Percentiles rank a stretch among this genome's conserved stretches.
phyloP scores from a whole-genome alignment of 2,888 invertebrate genomes.

The Cantharis lateralis region DNA sequence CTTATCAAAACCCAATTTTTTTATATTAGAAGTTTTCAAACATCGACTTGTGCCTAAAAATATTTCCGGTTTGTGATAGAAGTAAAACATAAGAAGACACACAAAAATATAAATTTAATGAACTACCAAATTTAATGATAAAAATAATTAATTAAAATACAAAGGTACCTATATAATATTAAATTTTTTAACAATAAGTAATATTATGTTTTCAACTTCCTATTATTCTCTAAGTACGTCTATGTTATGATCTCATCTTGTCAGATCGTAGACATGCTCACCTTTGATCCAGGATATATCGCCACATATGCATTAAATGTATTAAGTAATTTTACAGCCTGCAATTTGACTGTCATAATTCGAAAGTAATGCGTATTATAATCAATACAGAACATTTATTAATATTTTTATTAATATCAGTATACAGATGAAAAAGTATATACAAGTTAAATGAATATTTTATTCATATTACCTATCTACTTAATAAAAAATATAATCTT shows the following conservation, averaged over 20 bases:
- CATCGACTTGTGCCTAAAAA: neutral
- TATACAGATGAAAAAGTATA: neutral
- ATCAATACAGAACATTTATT: slow-evolving; percentile 7
- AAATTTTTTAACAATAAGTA: neutral
- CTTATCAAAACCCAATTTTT: no score
- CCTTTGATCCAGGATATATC: slow-evolving; percentile 34
- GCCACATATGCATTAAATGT: slow-evolving; percentile 20
- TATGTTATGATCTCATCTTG: slow-evolving; percentile 28
- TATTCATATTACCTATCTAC: neutral
- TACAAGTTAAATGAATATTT: neutral
- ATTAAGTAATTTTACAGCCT: slow-evolving; percentile 26
- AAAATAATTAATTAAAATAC: neutral
- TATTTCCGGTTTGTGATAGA: neutral
- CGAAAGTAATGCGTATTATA: slow-evolving; percentile 8
- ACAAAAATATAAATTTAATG: neutral
- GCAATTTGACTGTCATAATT: slow-evolving; percentile 23
- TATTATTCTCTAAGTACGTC: slow-evolving; percentile 5
- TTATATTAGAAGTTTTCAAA: neutral
- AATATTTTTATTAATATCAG: neutral
- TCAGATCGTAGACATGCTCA: slow-evolving; percentile 24
- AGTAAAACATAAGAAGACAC: neutral
- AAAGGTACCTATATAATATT: neutral
- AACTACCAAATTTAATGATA: neutral
- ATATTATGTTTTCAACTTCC: neutral
- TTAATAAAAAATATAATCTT: neutral